These are phyloP conservation scores for Morpho helenor DNA, from an alignment of 2,888 invertebrate genomes.

Conservation along the genomic window DNA sequence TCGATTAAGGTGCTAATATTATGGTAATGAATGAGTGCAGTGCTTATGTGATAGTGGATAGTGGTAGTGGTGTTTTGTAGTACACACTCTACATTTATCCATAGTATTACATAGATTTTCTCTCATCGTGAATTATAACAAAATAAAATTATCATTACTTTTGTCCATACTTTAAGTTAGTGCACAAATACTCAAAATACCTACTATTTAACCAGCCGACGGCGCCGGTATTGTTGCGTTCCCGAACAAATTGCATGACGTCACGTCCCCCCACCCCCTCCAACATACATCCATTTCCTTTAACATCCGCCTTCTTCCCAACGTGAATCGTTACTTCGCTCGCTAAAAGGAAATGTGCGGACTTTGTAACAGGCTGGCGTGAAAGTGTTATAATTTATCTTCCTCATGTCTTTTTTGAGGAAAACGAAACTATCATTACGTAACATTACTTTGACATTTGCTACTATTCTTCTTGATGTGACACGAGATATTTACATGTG, in stretches of 20 bases:
- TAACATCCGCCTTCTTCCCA: constrained; percentile 49
- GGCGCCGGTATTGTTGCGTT: constrained; percentile 62
- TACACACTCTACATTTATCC: too few relatives aligned
- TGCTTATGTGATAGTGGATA: too few relatives aligned
- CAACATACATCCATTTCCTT: constrained; percentile 57
- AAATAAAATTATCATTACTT: background rate
- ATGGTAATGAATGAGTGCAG: too few relatives aligned
- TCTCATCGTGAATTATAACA: background rate
- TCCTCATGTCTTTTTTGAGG: background rate
- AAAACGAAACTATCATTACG: constrained; percentile 2
- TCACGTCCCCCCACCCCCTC: constrained; percentile 46
- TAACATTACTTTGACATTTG: background rate
- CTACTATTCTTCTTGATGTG: background rate
- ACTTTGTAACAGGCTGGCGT: constrained; percentile 16
- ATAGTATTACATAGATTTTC: too few relatives aligned
- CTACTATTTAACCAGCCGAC: constrained; percentile 13
- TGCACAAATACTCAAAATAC: background rate
- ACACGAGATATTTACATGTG: background rate
- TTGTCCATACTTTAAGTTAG: background rate
- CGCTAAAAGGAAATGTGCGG: constrained; percentile 22
- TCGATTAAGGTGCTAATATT: too few relatives aligned
- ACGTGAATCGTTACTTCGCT: constrained; percentile 26
- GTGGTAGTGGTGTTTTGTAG: too few relatives aligned
- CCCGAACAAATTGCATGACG: constrained; percentile 74
- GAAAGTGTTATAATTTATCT: constrained; percentile 2